Conservation (phyloP, 2,888 invertebrate genomes). For the Athrips mouffetella region DNA sequence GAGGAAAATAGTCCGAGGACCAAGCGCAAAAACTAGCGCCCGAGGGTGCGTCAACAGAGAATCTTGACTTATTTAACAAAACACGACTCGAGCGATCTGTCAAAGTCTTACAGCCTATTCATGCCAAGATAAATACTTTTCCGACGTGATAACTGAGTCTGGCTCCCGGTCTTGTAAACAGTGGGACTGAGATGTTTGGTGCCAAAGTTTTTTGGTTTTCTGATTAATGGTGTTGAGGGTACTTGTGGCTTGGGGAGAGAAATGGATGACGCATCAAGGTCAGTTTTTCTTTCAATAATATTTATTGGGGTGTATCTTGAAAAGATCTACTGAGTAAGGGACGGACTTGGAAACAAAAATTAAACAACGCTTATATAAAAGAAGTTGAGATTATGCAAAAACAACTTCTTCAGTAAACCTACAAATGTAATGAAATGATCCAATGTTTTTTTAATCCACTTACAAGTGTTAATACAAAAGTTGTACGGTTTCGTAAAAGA, state of each 20-base stretch:
- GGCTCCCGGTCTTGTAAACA: slow-evolving; percentile 35
- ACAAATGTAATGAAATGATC: too few relatives aligned
- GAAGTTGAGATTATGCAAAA: too few relatives aligned
- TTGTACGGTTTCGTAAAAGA: too few relatives aligned
- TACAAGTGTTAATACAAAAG: too few relatives aligned
- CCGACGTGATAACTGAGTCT: slow-evolving; percentile 43
- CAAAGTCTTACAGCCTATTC: slow-evolving; percentile 55
- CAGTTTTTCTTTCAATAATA: neutral
- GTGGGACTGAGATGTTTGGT: slow-evolving; percentile 24
- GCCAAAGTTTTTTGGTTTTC: slow-evolving; percentile 10
- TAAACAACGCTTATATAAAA: too few relatives aligned
- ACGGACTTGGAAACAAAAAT: too few relatives aligned
- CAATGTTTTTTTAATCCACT: too few relatives aligned
- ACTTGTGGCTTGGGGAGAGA: slow-evolving; percentile 8
- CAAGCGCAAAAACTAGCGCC: slow-evolving; percentile 35
- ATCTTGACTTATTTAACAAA: slow-evolving; percentile 58
- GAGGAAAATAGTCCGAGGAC: slow-evolving; percentile 30
- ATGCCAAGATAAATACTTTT: slow-evolving; percentile 56
- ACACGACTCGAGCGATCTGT: slow-evolving; percentile 54
- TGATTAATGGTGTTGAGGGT: slow-evolving; percentile 9
- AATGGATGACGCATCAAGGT: neutral
- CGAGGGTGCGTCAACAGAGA: slow-evolving; percentile 24
- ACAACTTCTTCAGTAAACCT: too few relatives aligned
- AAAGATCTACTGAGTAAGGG: too few relatives aligned
- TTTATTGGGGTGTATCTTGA: too few relatives aligned